Conservation (phyloP, 1,140 invertebrate genomes). For the Andricus grossulariae region DNA sequence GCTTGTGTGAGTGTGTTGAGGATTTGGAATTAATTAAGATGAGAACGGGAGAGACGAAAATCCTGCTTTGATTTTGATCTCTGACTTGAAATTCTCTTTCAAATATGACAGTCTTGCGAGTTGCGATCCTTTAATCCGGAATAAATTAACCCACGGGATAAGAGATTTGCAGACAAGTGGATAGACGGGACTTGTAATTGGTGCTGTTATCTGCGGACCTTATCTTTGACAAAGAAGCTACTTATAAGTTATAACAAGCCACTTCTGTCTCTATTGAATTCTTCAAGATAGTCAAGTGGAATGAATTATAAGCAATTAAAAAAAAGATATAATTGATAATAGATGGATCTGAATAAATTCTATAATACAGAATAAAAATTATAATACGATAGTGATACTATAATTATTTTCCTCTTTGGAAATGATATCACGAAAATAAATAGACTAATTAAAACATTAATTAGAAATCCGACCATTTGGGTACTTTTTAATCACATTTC, state of each 20-base stretch:
- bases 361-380: too few species aligned
- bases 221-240: not conserved
- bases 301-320: not conserved
- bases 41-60: not conserved
- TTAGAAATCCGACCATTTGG: not conserved
- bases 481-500: constrained; percentile 19
- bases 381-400: too few species aligned
- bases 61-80: not conserved
- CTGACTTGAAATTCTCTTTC: not conserved
- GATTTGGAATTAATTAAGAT: constrained; percentile 4
- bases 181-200: not conserved
- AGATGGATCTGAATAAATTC: too few species aligned
- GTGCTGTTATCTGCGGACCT: constrained; percentile 13
- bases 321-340: too few species aligned
- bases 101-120: not conserved
- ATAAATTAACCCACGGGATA: constrained; percentile 12
- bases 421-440: not conserved
- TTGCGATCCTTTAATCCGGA: constrained; percentile 11
- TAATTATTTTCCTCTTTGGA: too few species aligned
- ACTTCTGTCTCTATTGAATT: constrained; percentile 1
- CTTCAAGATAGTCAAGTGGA: not conserved
- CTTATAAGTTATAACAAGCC: constrained; percentile 2
- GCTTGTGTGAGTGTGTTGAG: too few species aligned
- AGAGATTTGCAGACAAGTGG: constrained; percentile 6
- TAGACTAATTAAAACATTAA: constrained; percentile 30